Percentiles rank a stretch among this genome's conserved stretches.
Conservation (phyloP, 2,113 vertebrate genomes). For the Oreochromis aureus region DNA sequence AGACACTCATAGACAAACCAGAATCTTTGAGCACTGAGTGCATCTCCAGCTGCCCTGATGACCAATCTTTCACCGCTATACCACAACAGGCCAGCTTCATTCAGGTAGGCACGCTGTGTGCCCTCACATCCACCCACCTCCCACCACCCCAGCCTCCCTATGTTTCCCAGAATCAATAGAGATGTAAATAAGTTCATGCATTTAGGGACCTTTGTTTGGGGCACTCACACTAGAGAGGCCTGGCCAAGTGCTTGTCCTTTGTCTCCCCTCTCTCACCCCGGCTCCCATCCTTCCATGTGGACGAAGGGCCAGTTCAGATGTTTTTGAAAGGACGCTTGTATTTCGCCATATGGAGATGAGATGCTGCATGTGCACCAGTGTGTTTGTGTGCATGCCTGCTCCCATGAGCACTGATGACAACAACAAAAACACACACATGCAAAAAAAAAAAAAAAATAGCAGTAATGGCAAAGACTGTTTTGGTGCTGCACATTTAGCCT, state of each 20-base stretch:
- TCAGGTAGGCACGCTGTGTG: neutral
- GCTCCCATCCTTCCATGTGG: neutral
- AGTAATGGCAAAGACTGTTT: neutral
- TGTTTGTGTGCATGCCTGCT: neutral
- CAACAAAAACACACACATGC: neutral
- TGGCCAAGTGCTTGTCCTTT: constrained; percentile 29
- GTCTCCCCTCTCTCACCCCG: neutral
- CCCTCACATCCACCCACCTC: neutral
- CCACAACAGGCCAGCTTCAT: neutral
- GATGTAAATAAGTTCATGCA: constrained; percentile 69
- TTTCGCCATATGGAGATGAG: neutral
- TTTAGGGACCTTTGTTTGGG: constrained; percentile 63
- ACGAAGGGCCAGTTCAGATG: neutral
- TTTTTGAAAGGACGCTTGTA: constrained; percentile 1
- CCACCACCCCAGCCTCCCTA: neutral
- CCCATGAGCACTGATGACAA: neutral
- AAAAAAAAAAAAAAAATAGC: neutral
- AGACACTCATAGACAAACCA: neutral
- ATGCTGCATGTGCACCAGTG: neutral
- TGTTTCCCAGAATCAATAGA: constrained; percentile 55
- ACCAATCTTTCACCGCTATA: neutral
- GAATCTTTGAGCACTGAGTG: neutral
- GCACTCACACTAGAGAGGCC: constrained; percentile 32
- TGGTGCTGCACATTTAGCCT: neutral
- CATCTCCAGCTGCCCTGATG: constrained; percentile 4